Evolutionary conservation across 2,888 invertebrate species (phyloP).

Genomic region (Miltochrista miniata): DNA sequence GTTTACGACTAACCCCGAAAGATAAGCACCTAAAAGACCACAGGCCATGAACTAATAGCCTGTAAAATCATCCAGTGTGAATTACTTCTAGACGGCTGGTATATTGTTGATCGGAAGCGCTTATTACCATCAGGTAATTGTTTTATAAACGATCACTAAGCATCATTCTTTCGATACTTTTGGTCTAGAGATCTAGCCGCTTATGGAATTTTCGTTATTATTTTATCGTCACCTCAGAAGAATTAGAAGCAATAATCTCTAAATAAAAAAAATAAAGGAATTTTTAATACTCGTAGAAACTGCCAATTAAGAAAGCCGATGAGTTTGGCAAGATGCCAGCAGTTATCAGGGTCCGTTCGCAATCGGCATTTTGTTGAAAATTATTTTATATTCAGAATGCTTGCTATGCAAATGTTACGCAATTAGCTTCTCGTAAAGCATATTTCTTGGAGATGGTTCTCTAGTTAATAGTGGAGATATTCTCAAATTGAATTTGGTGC

Average conservation of each 20-base stretch:
- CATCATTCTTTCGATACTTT: too few species aligned
- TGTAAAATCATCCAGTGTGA: too few species aligned
- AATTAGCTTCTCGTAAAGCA: not conserved
- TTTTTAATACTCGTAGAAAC: conserved; percentile 21
- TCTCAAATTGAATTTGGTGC: not conserved
- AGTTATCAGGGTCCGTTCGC: conserved; percentile 19
- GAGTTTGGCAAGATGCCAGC: conserved; percentile 32
- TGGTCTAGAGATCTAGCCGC: too few species aligned
- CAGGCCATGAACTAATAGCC: too few species aligned
- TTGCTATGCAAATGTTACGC: conserved; percentile 2
- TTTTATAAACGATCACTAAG: too few species aligned
- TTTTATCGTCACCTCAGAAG: too few species aligned
- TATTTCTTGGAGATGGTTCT: not conserved
- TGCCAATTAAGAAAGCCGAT: conserved; percentile 23
- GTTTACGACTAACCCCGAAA: too few species aligned
- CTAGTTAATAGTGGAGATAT: not conserved
- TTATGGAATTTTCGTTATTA: too few species aligned
- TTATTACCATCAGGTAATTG: too few species aligned
- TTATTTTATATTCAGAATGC: conserved; percentile 2
- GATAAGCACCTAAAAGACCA: too few species aligned
- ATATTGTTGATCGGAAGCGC: too few species aligned
- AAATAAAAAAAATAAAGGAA: conserved; percentile 13
- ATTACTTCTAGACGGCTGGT: too few species aligned
- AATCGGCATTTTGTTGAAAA: not conserved
- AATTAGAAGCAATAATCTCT: not conserved